Evolutionary conservation across 2,888 invertebrate species (phyloP), one percentile per base, ranked within the genome.

Genomic region (Ceriagrion tenellum): DNA sequence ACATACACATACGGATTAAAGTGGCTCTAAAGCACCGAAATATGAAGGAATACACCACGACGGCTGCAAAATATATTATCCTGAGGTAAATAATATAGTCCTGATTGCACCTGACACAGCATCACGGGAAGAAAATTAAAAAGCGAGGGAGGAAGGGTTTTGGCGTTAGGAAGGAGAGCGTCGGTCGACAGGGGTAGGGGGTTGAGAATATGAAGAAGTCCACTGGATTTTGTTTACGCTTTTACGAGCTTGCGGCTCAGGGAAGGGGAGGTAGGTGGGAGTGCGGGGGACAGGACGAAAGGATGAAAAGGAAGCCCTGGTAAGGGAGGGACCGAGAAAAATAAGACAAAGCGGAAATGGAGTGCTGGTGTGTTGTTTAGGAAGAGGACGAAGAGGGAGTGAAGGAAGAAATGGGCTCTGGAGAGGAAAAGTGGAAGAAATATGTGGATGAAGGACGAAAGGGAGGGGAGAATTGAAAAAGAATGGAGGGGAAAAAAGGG

Each of bases 311-410:
- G 69, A 0, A 59, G 59, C 18, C 10, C 13, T 69, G 69, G 69
- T n/a, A 69, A 26, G 69, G 69, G 69, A 69, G 69, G 26, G 26
- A 26, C 16, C 35, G 30, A 81, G 81, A 81, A 81, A 81, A 81
- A 81, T 81, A 81, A 81, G 81, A 81, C 81, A 81, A 81, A 81
- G 81, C 30, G 81, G 35, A 81, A 81, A 81, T 81, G 81, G 81
- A 35, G 81, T 13, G 69, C n/a, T 26, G 69, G 69, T 69, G 69
- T n/a, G 35, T 81, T 81, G 35, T 81, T 16, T 81, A 81, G 81
- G 81, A 81, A 81, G 81, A 81, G 81, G 81, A 81, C 26, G 69
- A n/a, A 16, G 16, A 18, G 13, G 35, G 81, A 18, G 35, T 16
- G 35, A n/a, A 18, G 81, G 35, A 81, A 16, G 18, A 8, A 12